phyloP scores from a whole-genome alignment of 2,888 invertebrate genomes.

The Chrysolina haemoptera region DNA sequence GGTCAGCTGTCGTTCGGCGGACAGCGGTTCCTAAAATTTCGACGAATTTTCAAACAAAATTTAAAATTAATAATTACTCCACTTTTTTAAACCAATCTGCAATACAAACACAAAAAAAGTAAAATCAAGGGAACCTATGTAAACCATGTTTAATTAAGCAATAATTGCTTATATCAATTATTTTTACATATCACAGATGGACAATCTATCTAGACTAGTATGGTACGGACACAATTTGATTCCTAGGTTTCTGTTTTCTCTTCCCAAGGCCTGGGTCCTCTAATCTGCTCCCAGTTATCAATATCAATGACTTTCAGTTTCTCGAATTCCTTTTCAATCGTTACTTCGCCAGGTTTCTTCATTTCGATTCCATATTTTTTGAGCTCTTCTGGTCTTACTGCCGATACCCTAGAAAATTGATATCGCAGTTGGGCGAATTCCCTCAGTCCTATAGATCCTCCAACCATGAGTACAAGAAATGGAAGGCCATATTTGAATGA shows the following conservation, averaged over 20 bases:
- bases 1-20: no score
- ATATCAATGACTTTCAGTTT: slow-evolving; percentile 82
- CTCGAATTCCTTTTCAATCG: slow-evolving; percentile 83
- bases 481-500: slow-evolving; percentile 79
- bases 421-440: slow-evolving; percentile 85
- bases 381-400: slow-evolving; percentile 77
- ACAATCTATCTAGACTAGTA: not conserved
- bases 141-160: no score
- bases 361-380: slow-evolving; percentile 78
- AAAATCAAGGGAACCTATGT: no score
- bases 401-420: slow-evolving; percentile 73
- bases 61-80: no score
- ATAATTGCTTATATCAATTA: no score
- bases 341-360: slow-evolving; percentile 79
- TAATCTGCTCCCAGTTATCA: slow-evolving; percentile 87
- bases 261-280: slow-evolving; percentile 92
- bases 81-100: no score
- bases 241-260: slow-evolving; percentile 60
- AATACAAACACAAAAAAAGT: no score
- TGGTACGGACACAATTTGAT: not conserved
- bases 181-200: no score
- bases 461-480: slow-evolving; percentile 80
- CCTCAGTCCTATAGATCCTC: slow-evolving; percentile 83
- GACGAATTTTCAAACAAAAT: no score
- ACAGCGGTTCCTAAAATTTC: no score